phyloP scores from a whole-genome alignment of 2,888 invertebrate species.

The Trypoxylon attenuatum region DNA sequence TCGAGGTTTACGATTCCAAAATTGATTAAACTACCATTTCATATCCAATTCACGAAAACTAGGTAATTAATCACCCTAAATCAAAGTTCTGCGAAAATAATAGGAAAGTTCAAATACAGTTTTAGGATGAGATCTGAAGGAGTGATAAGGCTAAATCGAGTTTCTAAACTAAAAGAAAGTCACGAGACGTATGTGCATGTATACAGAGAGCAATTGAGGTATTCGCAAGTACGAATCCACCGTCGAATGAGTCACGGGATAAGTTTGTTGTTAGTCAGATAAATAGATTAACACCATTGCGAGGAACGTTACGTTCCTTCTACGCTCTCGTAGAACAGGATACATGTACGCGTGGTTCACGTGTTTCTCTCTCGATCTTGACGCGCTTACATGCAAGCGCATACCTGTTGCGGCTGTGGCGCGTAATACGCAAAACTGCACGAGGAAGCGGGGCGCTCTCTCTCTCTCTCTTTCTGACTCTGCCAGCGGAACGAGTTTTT shows the following conservation, averaged over 20 bases:
- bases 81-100: no score
- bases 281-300: constrained; percentile 69
- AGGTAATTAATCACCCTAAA: no score
- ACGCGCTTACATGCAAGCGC: no score
- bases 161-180: no score
- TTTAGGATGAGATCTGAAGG: no score
- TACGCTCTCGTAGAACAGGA: constrained; percentile 43
- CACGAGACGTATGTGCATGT: no score
- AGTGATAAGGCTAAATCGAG: no score
- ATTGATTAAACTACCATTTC: no score
- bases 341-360: constrained; percentile 36
- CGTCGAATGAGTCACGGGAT: constrained; percentile 63
- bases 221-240: constrained; percentile 32
- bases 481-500: constrained; percentile 21
- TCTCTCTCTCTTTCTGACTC: background rate
- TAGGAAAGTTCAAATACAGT: no score
- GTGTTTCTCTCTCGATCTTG: no score
- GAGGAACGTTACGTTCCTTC: constrained; percentile 46
- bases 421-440: background rate
- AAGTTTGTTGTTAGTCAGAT: constrained; percentile 68
- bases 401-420: no score
- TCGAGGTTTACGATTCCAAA: background rate
- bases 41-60: no score
- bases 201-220: constrained; percentile 25
- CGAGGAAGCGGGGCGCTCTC: background rate